phyloP scores from a whole-genome alignment of 2,113 vertebrate genomes.

The Callospermophilus lateralis region DNA sequence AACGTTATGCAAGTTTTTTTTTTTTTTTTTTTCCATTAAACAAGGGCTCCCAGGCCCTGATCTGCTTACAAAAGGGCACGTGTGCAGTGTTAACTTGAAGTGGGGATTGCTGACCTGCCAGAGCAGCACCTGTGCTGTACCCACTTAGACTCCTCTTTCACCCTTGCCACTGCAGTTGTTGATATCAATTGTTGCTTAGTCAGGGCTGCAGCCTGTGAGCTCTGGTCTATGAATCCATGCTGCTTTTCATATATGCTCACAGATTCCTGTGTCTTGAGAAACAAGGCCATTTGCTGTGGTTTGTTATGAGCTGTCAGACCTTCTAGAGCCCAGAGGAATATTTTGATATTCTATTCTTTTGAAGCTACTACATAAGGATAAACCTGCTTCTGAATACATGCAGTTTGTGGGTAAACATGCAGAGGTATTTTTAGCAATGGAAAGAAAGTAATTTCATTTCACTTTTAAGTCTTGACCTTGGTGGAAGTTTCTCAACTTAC shows the following conservation, averaged over 20 bases:
- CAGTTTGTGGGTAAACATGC: neutral
- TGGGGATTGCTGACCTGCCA: constrained; percentile 67
- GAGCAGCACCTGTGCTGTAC: constrained; percentile 71
- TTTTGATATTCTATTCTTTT: constrained; percentile 18
- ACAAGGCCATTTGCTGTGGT: neutral
- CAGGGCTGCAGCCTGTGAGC: neutral
- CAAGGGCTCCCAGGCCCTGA: neutral
- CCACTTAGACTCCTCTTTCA: constrained; percentile 67
- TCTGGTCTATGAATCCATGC: constrained; percentile 50
- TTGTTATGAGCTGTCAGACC: constrained; percentile 3
- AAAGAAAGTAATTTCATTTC: neutral
- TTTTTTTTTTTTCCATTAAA: neutral
- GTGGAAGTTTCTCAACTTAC: neutral
- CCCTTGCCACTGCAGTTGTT: constrained; percentile 72
- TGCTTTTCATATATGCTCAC: constrained; percentile 1
- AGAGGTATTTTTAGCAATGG: neutral
- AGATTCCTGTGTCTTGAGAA: constrained; percentile 32
- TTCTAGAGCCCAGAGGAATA: neutral
- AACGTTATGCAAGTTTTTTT: fast-evolving
- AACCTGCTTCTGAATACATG: neutral
- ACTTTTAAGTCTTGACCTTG: neutral
- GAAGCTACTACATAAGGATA: neutral
- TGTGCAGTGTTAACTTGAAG: constrained; percentile 74
- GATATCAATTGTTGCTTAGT: constrained; percentile 63
- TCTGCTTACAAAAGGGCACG: constrained; percentile 22